phyloP scores from a whole-genome alignment of 92 coral and sea anemone genomes.

The Phymanthus crucifer region DNA sequence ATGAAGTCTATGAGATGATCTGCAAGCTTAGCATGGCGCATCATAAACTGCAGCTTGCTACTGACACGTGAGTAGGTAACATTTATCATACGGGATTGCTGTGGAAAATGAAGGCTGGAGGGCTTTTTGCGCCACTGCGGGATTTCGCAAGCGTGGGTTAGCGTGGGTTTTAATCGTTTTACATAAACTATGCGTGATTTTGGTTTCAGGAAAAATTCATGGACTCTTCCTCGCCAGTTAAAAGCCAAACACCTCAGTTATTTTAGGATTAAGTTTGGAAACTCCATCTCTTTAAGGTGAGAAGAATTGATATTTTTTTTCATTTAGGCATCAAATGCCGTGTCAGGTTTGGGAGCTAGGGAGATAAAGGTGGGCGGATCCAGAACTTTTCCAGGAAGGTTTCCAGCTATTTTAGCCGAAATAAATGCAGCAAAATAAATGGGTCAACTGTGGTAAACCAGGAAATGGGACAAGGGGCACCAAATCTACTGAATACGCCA shows the following conservation, averaged over 20 bases:
- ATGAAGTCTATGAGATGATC: constrained; percentile 49
- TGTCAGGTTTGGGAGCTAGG: too few relatives aligned
- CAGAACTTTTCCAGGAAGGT: too few relatives aligned
- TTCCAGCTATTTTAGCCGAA: too few relatives aligned
- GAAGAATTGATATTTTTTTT: background rate
- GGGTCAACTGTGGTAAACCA: too few relatives aligned
- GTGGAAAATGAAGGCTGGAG: too few relatives aligned
- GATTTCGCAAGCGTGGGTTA: background rate
- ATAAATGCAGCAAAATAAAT: too few relatives aligned
- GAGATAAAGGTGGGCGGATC: too few relatives aligned
- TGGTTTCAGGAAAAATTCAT: constrained; percentile 50
- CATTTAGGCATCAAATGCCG: background rate
- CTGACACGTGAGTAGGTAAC: constrained; percentile 59
- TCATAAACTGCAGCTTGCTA: constrained; percentile 42
- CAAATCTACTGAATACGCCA: too few relatives aligned
- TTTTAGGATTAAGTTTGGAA: constrained; percentile 48
- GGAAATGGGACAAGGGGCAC: too few relatives aligned
- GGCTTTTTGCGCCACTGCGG: background rate
- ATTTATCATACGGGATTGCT: too few relatives aligned
- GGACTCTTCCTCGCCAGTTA: constrained; percentile 71
- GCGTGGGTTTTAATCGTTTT: background rate
- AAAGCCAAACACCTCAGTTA: constrained; percentile 46
- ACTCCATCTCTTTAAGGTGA: constrained; percentile 45
- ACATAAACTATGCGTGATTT: background rate
- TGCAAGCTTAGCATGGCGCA: constrained; percentile 50